Base-by-base conservation (phyloP, 2,113 vertebrate genomes). In the Hippocampus comes region DNA sequence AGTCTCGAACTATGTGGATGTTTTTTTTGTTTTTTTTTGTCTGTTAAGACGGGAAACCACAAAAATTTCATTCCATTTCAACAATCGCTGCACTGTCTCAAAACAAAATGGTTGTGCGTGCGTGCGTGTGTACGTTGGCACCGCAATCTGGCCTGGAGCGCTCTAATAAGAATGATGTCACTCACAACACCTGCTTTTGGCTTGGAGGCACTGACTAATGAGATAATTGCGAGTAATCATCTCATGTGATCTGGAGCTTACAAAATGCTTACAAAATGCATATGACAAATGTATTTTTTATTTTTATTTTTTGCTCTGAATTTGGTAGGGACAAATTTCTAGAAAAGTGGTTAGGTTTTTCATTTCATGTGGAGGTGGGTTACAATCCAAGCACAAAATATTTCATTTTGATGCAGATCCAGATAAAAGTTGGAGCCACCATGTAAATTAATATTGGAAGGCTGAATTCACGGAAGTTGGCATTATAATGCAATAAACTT, bases 241-340 rank as follows among this genome's bases (percentile, higher is more conserved):
- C 68, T 80, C 75, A 84, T 87, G 87, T 73, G 81, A 90, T 87
- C 77, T 83, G 83, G 86, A 82, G 71, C 74, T 59, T 21, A 38
- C 14, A 61, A 76, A 82, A 73, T 72, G 71, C 74, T 59, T 21
- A 38, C 14, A 61, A 76, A 82, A 73, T 72, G 21, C n/a, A 23
- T 10, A n/a, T 55, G 17, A 48, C 43, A 53, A 78, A 75, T 27
- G 18, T 46, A 12, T 46, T 14, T 14, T 46, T 46, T 12, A 0
- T 12, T 46, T 46, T 46, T 46, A 12, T 43, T 46, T 46, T 46
- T 38, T 38, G 34, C 34, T 38, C 5, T 38, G 34, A 38, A 38
- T 38, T 7, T 38, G 34, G 34, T 5, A 4, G 30, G 4, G 30
- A 38, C 34, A 38, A 38, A 38, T 38, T 38, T 38, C 34, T 6